Percentiles rank a stretch among this genome's conserved stretches.
These are phyloP conservation scores for Sisor rabdophorus DNA, from an alignment of 2,113 vertebrate species.

Conservation along the genomic window DNA sequence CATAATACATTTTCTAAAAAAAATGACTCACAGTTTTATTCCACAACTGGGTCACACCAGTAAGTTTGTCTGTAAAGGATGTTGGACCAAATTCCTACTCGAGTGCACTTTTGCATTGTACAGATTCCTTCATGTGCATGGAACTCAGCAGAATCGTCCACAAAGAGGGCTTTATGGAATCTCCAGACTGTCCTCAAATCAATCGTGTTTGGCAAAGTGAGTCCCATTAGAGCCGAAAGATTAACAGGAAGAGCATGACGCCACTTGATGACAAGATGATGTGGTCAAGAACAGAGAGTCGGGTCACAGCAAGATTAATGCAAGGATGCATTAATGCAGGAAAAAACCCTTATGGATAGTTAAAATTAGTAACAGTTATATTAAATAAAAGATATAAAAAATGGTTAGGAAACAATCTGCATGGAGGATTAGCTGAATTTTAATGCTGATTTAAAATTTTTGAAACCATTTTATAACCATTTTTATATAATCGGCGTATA, in stretches of 20 bases:
- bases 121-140: slow-evolving; percentile 67
- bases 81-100: not conserved
- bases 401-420: not conserved
- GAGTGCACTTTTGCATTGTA: slow-evolving; percentile 62
- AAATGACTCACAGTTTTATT: not conserved
- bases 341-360: not conserved
- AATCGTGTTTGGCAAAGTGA: slow-evolving; percentile 55
- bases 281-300: slow-evolving; percentile 24
- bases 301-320: not conserved
- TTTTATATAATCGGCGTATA: too few relatives aligned
- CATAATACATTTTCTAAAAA: too few relatives aligned
- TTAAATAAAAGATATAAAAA: not conserved
- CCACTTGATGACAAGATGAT: slow-evolving; percentile 48
- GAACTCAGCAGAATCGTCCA: slow-evolving; percentile 64
- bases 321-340: not conserved
- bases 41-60: not conserved
- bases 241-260: slow-evolving; percentile 45
- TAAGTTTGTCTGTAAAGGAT: not conserved
- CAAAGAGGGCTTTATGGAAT: slow-evolving; percentile 68
- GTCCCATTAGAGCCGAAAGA: slow-evolving; percentile 49
- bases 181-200: slow-evolving; percentile 58
- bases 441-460: not conserved
- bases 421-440: not conserved
- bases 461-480: not conserved
- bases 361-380: not conserved